Base-by-base conservation (phyloP, 92 coral and sea anemone species). In the Phymanthus crucifer region DNA sequence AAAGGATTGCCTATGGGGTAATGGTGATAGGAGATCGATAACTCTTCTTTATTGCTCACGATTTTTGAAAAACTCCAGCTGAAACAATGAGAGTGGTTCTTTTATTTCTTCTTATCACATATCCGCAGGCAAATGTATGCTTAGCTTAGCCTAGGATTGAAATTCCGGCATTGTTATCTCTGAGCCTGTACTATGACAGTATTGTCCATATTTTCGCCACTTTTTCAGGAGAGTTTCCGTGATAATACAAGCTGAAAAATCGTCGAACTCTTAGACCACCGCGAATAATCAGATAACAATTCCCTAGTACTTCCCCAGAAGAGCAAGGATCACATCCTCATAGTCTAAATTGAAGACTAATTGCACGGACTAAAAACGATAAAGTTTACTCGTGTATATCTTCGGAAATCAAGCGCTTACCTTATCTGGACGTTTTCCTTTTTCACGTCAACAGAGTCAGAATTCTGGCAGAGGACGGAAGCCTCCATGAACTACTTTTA, bases 391-490 rank as follows among this genome's bases (percentile, higher is more conserved):
- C 64, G 33, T 26, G 12, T 27, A 27, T 8, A 24, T 61, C 36
- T 13, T 12, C 26, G 68, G 68, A 61, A 61, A 24, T 29, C 64
- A 61, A 61, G 29, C 32, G 68, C 34, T 29, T 61, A 61, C 68
- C 68, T 61, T 61, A 61, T 61, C 68, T 10, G 9, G 32, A 34
- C 17, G 10, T 29, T 29, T 61, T 24, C 34, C 26, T 19, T 19
- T 54, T 19, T 54, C 64, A 27, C 68, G 68, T 26, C 68, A 61
- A 61, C 11, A 3, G 7, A 24, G 68, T 61, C 68, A 61, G 68
- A 24, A 11, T 61, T 61, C 68, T 61, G 34, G 29, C 68, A 61
- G 68, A 7, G 35, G 65, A 64, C 81, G 72, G 81, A 77, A 77
- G 65, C 57, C 36, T 47, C 38, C 24, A 64, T 37, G 73, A 10